Conservation (phyloP, 2,113 vertebrate species). For the Misgurnus mizolepis region DNA sequence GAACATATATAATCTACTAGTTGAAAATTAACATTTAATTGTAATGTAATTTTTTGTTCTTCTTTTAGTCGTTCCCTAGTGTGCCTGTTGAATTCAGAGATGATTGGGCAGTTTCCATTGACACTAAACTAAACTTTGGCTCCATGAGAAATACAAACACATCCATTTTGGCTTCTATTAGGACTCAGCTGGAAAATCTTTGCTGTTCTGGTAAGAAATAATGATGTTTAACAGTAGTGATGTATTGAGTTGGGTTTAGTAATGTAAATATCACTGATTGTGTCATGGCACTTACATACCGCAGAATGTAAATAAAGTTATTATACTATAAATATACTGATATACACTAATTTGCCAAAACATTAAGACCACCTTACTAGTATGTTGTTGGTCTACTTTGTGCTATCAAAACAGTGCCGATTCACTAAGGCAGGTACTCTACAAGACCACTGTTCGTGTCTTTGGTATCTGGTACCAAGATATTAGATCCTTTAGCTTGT, state of each 20-base stretch:
- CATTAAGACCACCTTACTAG: no score
- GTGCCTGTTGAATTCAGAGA: not conserved
- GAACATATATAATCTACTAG: no score
- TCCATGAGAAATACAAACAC: slow-evolving; percentile 51
- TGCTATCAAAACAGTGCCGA: no score
- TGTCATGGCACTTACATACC: not conserved
- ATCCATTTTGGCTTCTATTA: slow-evolving; percentile 36
- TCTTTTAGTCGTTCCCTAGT: slow-evolving; percentile 55
- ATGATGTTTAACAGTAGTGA: not conserved
- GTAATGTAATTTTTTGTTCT: not conserved
- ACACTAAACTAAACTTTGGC: slow-evolving; percentile 62
- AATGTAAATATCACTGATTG: no score
- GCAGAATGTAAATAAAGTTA: not conserved
- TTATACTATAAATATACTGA: no score
- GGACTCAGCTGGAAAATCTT: slow-evolving; percentile 57
- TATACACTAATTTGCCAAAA: no score
- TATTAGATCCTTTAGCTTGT: no score
- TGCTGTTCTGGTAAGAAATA: slow-evolving; percentile 57
- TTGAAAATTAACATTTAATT: no score
- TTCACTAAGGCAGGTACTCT: no score
- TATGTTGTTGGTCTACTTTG: no score
- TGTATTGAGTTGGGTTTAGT: not conserved
- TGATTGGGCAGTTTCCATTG: slow-evolving; percentile 52
- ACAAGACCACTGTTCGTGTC: no score
- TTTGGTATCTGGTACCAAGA: no score